Base-by-base conservation (phyloP, 2,797 vertebrate genomes). In the Momotus momota region DNA sequence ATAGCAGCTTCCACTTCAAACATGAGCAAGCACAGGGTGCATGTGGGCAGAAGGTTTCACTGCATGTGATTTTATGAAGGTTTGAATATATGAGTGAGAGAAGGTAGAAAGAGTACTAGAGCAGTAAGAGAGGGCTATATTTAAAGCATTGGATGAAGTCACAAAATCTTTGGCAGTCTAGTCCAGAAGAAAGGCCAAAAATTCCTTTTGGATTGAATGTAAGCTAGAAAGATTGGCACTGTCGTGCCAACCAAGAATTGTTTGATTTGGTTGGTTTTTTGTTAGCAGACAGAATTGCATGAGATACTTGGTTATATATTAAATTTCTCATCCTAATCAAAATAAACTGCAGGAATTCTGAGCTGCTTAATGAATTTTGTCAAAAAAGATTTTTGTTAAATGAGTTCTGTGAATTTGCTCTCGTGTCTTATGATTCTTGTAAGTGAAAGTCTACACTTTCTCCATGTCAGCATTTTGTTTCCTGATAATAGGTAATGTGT, bases 1-100 rank as follows among this genome's bases (percentile, higher is more conserved):
- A 93, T n/a, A 86, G 86, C 91, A 69, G 94, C 89, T 92, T 92
- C 94, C 67, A 67, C 89, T 91, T 93, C 94, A 91, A 88, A 90
- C 61, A 83, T 19, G 21, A 91, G 77, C 86, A 72, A 85, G 83
- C 73, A 73, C 70, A 17, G 84, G 69, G 79, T 82, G 73, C 35
- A 15, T 38, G 84, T 90, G 88, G 83, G 83, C 83, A 94, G 70
- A 79, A 81, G 74, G 71, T 82, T 91, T 91, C 9, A 4, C 66
- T 93, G 92, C n/a, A 43, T 67, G 31, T 93, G 31, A 80, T 78
- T 92, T 94, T 83, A 54, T 86, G 77, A 72, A 88, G 43, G 55
- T 23, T 81, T 86, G 58, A 38, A 65, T 82, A 20, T 54, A 48
- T 27, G 69, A 61, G 65, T 2, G 6, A 71, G 93, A 64, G 69